These are phyloP conservation scores for Lasiommata megera DNA, from an alignment of 2,888 invertebrate genomes.

Conservation along the genomic window DNA sequence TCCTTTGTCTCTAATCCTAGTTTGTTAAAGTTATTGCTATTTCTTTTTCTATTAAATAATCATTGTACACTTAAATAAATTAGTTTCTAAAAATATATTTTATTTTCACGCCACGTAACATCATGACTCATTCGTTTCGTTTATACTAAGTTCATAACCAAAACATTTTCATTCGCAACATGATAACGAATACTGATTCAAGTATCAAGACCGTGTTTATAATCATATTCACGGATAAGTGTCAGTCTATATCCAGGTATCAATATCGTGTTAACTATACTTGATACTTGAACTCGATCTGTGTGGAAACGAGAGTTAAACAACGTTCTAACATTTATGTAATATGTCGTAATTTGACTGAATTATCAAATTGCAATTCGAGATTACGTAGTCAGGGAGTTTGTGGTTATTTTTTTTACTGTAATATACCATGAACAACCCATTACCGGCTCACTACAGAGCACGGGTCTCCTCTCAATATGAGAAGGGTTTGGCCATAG, in stretches of 20 bases:
- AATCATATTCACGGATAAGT: conserved; percentile 19
- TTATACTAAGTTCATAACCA: conserved; percentile 4
- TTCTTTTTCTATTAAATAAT: too few relatives aligned
- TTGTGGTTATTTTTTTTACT: too few relatives aligned
- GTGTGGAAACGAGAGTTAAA: conserved; percentile 27
- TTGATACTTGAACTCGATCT: conserved; percentile 29
- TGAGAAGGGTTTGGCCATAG: too few relatives aligned
- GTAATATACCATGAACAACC: too few relatives aligned
- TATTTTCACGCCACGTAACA: too few relatives aligned
- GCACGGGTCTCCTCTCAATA: too few relatives aligned
- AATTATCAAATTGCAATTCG: conserved; percentile 9
- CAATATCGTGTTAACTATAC: conserved; percentile 18
- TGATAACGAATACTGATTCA: not conserved
- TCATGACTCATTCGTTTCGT: too few relatives aligned
- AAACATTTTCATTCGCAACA: not conserved
- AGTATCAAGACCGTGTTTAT: conserved; percentile 8
- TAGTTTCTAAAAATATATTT: too few relatives aligned
- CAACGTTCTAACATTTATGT: conserved; percentile 26
- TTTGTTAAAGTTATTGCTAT: too few relatives aligned
- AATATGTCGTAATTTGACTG: conserved; percentile 25
- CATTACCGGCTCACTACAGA: too few relatives aligned
- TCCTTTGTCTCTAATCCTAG: too few relatives aligned
- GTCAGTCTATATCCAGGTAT: conserved; percentile 15
- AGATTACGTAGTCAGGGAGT: not conserved
- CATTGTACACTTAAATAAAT: too few relatives aligned